Percentiles rank a stretch among this genome's conserved stretches.
Evolutionary conservation across 2,113 vertebrate genomes (phyloP).

Genomic region (Paramisgurnus dabryanus): DNA sequence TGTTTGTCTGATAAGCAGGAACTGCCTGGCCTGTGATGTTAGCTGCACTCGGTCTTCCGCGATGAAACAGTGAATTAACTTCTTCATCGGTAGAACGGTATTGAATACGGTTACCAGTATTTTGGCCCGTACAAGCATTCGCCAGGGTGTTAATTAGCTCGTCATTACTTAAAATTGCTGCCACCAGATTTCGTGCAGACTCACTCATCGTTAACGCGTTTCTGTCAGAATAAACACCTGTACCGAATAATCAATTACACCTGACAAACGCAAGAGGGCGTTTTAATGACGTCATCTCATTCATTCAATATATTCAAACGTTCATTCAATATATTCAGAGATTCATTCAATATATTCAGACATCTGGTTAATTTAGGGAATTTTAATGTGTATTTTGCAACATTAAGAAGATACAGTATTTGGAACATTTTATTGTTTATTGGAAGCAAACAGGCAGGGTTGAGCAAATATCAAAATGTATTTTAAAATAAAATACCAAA

Average conservation of each 20-base stretch:
- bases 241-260: not conserved
- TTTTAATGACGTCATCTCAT: not conserved
- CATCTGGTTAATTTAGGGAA: too few species aligned
- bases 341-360: not conserved
- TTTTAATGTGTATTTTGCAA: too few species aligned
- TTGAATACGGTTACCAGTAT: not conserved
- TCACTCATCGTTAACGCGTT: not conserved
- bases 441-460: too few species aligned
- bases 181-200: not conserved
- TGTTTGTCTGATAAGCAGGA: not conserved
- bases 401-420: too few species aligned
- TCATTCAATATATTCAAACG: not conserved
- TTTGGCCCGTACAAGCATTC: not conserved
- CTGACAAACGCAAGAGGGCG: not conserved
- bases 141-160: not conserved
- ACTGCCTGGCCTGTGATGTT: conserved; percentile 4
- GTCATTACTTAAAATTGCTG: not conserved
- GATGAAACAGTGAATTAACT: not conserved
- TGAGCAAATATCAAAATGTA: too few species aligned
- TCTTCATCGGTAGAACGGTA: not conserved
- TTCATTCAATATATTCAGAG: too few species aligned
- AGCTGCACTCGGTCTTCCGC: not conserved
- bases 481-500: too few species aligned
- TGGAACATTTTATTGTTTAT: too few species aligned
- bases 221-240: not conserved